Evolutionary conservation across 2,888 invertebrate genomes (phyloP).

Genomic region (Calameuta filiformis): DNA sequence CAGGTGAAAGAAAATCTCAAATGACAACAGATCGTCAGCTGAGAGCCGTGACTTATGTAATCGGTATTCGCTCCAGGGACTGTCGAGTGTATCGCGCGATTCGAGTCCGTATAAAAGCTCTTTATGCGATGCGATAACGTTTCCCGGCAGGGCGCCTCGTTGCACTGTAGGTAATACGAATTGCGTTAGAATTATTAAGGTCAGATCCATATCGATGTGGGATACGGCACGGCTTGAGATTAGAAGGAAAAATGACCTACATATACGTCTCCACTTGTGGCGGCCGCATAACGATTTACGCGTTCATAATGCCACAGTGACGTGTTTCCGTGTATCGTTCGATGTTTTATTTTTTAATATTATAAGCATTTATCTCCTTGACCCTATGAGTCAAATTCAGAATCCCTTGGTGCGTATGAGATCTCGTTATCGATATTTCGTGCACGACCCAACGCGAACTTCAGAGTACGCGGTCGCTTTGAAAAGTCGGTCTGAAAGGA

Average conservation of each 20-base stretch:
- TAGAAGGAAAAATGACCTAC: conserved; percentile 2
- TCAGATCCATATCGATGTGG: conserved; percentile 50
- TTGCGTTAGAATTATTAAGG: conserved; percentile 44
- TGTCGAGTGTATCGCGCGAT: not conserved
- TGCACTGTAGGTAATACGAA: conserved; percentile 1
- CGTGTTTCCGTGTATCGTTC: not conserved
- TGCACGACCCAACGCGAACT: not conserved
- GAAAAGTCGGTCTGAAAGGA: not conserved
- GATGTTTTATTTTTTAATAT: not conserved
- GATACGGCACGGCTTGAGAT: conserved; percentile 16
- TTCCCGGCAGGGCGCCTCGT: not conserved
- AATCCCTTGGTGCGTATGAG: not conserved
- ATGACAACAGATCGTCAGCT: conserved; percentile 9
- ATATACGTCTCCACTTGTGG: not conserved
- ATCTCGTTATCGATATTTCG: not conserved
- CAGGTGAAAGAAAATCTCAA: conserved; percentile 1
- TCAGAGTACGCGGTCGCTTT: not conserved
- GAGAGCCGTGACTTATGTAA: not conserved
- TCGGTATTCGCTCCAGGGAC: not conserved
- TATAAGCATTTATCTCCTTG: not conserved
- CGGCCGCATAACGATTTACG: not conserved
- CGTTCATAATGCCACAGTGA: not conserved
- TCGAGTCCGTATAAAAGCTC: not conserved
- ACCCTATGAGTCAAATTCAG: not conserved
- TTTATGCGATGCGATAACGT: not conserved